Percentiles rank a stretch among this genome's conserved stretches.
Conservation (phyloP, 2,888 invertebrate genomes). For the Tetranychus piercei region DNA sequence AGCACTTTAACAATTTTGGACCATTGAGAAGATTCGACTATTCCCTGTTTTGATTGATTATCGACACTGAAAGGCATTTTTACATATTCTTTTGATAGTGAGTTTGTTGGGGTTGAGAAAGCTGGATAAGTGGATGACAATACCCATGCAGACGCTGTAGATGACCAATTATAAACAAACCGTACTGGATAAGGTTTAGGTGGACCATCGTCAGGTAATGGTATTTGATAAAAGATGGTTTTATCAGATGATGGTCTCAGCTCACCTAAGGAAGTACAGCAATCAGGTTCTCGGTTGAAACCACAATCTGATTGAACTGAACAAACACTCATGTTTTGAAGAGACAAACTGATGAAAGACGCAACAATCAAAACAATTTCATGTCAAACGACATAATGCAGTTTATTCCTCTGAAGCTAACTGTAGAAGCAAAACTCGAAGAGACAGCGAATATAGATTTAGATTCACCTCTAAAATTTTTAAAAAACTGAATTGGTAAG, state of each 20-base stretch:
- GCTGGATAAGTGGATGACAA: background rate
- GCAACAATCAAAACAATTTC: too few relatives aligned
- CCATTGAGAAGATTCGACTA: background rate
- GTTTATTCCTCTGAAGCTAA: too few relatives aligned
- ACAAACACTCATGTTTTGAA: too few relatives aligned
- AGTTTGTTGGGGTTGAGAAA: background rate
- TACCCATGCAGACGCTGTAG: background rate
- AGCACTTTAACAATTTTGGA: slow-evolving; percentile 11
- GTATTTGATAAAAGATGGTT: background rate
- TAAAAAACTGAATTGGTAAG: too few relatives aligned
- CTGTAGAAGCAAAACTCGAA: too few relatives aligned
- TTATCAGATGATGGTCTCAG: background rate
- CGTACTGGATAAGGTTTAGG: slow-evolving; percentile 12
- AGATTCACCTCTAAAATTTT: too few relatives aligned
- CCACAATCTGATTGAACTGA: too few relatives aligned
- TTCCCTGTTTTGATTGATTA: slow-evolving; percentile 4
- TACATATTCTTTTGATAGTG: background rate
- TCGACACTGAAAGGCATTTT: slow-evolving; percentile 15
- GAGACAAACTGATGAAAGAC: too few relatives aligned
- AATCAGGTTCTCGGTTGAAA: background rate
- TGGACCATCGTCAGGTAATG: background rate
- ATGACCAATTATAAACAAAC: background rate
- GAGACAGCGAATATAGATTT: too few relatives aligned
- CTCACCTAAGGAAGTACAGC: background rate
- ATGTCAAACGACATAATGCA: too few relatives aligned